These are phyloP conservation scores for Cavia porcellus DNA, from an alignment of 2,113 vertebrate species.

Conservation along the genomic window DNA sequence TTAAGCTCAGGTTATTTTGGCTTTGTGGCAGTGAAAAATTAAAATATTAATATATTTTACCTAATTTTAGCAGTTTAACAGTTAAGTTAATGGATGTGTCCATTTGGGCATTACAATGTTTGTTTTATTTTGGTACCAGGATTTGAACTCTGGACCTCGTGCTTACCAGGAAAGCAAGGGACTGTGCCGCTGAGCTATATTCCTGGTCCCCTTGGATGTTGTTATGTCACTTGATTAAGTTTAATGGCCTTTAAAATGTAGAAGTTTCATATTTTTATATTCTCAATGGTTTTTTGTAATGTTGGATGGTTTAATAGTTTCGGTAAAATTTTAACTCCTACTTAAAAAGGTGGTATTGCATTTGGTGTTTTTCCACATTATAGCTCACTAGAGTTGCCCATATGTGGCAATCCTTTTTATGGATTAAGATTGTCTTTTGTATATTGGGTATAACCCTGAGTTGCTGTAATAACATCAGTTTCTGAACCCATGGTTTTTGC, in stretches of 20 bases:
- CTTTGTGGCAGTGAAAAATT: conserved; percentile 37
- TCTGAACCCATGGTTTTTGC: background rate
- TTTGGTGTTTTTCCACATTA: background rate
- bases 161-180: too few species aligned
- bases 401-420: conserved; percentile 1
- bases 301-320: conserved; percentile 23
- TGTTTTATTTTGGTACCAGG: too few species aligned
- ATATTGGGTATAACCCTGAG: background rate
- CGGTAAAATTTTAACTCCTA: conserved; percentile 13
- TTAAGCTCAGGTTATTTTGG: conserved; percentile 17
- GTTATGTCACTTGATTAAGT: conserved; percentile 19
- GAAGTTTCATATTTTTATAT: conserved; percentile 54
- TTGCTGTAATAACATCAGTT: conserved; percentile 39
- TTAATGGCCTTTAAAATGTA: conserved; percentile 37
- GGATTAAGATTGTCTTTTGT: conserved; percentile 35
- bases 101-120: background rate
- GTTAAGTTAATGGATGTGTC: conserved; percentile 38
- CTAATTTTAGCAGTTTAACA: conserved; percentile 40
- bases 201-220: too few species aligned
- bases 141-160: too few species aligned
- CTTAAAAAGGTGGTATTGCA: conserved; percentile 54
- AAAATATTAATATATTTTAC: background rate
- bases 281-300: conserved; percentile 47
- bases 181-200: too few species aligned
- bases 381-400: conserved; percentile 17